These are phyloP conservation scores for Channa striata DNA, from an alignment of 2,797 vertebrate genomes.

Conservation along the genomic window DNA sequence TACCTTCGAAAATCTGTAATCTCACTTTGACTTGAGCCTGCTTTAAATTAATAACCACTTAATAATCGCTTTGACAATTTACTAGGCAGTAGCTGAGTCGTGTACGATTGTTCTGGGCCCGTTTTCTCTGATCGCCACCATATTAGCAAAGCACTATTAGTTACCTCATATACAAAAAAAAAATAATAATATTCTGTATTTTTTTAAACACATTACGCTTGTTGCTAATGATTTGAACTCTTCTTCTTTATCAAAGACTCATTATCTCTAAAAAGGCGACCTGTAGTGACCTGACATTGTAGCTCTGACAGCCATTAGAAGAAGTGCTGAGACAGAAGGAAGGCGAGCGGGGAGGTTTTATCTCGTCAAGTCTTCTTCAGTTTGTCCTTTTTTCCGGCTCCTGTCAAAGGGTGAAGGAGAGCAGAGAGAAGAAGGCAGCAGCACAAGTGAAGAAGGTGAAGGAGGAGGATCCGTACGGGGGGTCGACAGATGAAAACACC, in stretches of 20 bases:
- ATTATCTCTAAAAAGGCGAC: neutral
- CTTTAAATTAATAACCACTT: neutral
- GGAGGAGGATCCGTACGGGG: constrained; percentile 87
- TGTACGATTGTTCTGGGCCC: no score
- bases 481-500: constrained; percentile 93
- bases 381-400: neutral
- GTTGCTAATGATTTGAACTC: no score
- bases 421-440: constrained; percentile 67
- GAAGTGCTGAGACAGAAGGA: neutral
- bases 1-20: neutral
- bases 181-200: no score
- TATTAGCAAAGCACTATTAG: no score
- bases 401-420: constrained; percentile 72
- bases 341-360: neutral
- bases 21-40: neutral
- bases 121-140: no score
- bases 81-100: no score
- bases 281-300: neutral
- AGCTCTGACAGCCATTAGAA: neutral
- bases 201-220: no score
- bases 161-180: no score
- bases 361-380: neutral
- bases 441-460: constrained; percentile 30
- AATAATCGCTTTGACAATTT: no score
- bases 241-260: neutral